Base-by-base conservation (phyloP, 2,888 invertebrate species). In the Acrobeloides nanus region DNA sequence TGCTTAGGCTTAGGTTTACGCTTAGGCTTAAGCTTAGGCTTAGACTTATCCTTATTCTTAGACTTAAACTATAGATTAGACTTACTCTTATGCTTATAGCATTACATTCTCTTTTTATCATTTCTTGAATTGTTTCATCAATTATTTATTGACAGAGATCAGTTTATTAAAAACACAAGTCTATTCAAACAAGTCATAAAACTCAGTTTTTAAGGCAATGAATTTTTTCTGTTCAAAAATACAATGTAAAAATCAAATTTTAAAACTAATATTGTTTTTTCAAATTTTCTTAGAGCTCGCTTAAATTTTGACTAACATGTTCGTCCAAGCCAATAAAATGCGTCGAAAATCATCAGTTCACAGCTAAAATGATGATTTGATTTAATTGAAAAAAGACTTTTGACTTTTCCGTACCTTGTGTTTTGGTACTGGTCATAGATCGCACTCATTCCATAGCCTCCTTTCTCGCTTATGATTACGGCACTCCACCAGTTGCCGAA, bases 401-500 rank as follows among this genome's bases (percentile, higher is more conserved):
- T 24, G 12, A 23, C 4, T 21, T 12, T 20, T 4, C 8, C 29
- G 17, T 7, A 66, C 67, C 67, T 72, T 10, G 71, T 72, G 46
- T 71, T 71, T 39, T 62, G 59, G 45, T 57, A 55, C 34, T 72
- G 67, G 48, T 71, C 71, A 48, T 72, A 71, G 41, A 71, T 65
- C 1, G 71, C 71, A 38, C 61, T 61, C 69, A 70, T 69, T 15
- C 71, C 71, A 42, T 71, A 71, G 15, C 71, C 71, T 6, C 71
- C 71, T 23, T 63, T 49, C 23, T 71, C 71, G 34, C 62, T 68
- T 15, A 71, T 68, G 42, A 71, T 71, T 7, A 71, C 71, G 1
- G 71, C 65, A 44, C 65, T 66, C 71, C 71, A 71, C 71, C 71
- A 71, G 46, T 65, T 68, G 10, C 71, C 71, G 52, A 71, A 71